Conservation (phyloP, 2,797 vertebrate species). For the Phoeniculus purpureus region DNA sequence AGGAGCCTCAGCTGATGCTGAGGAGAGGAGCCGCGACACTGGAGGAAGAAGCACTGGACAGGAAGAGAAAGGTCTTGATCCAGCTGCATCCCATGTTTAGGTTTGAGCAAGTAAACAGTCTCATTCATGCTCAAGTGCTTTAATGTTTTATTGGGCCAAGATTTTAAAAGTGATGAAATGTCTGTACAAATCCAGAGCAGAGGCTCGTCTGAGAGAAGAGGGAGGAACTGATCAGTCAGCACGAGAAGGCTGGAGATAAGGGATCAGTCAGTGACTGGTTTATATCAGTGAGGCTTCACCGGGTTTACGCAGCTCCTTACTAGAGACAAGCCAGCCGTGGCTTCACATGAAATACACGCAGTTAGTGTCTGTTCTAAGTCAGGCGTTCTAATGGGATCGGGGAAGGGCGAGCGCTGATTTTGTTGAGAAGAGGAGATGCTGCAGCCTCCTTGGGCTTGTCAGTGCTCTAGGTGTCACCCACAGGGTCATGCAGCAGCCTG, state of each 20-base stretch:
- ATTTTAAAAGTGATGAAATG: slow-evolving; percentile 59
- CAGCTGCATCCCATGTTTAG: slow-evolving; percentile 46
- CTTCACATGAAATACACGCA: neutral
- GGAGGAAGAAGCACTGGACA: neutral
- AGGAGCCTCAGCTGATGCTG: neutral
- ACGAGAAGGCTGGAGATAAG: slow-evolving; percentile 41
- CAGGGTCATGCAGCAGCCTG: neutral
- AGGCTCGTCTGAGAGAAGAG: neutral
- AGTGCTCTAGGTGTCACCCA: neutral
- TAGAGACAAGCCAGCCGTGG: slow-evolving; percentile 18
- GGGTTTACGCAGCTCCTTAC: neutral
- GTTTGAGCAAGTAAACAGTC: slow-evolving; percentile 47
- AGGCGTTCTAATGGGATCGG: neutral
- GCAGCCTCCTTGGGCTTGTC: slow-evolving; percentile 1
- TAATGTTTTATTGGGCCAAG: slow-evolving; percentile 48
- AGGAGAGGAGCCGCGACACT: slow-evolving; percentile 16
- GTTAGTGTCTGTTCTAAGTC: slow-evolving; percentile 35
- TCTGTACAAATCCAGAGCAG: slow-evolving; percentile 23
- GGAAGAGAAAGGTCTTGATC: slow-evolving; percentile 54
- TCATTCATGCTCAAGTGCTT: slow-evolving; percentile 45
- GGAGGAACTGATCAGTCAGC: slow-evolving; percentile 49
- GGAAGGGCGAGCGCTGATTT: neutral
- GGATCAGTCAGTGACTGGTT: slow-evolving; percentile 46
- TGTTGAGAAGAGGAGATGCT: neutral
- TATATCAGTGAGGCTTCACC: slow-evolving; percentile 15